Conservation (phyloP, 2,797 vertebrate species). For the Enteromius unitaeniatus region DNA sequence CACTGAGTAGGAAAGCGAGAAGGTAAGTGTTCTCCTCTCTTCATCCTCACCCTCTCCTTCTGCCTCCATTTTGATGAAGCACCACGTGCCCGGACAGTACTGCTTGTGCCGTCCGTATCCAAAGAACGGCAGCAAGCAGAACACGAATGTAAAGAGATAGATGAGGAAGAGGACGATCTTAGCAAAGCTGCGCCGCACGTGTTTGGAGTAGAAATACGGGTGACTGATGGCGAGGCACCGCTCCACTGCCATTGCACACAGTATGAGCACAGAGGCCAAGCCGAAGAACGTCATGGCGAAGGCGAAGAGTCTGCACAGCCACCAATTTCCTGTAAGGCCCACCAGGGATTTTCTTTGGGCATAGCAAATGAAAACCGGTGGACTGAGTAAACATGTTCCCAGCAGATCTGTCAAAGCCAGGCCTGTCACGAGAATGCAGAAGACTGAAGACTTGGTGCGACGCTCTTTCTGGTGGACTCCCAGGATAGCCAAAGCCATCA, state of each 20-base stretch:
- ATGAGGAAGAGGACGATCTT: constrained; percentile 77
- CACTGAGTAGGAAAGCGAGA: constrained; percentile 85
- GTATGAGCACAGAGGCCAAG: constrained; percentile 85
- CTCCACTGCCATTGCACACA: constrained; percentile 90
- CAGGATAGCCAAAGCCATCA: constrained; percentile 87
- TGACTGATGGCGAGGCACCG: constrained; percentile 90
- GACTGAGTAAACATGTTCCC: constrained; percentile 89
- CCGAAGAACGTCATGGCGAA: constrained; percentile 90
- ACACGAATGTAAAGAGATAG: constrained; percentile 80
- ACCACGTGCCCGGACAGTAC: constrained; percentile 92
- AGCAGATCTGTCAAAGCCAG: constrained; percentile 87
- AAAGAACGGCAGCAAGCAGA: constrained; percentile 83
- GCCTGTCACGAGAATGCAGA: constrained; percentile 89
- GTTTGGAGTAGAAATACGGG: constrained; percentile 86
- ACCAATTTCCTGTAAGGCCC: constrained; percentile 64
- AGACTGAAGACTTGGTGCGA: constrained; percentile 82
- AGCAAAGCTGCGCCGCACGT: constrained; percentile 79
- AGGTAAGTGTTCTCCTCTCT: constrained; percentile 71
- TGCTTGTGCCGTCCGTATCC: constrained; percentile 85
- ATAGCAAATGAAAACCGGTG: constrained; percentile 86
- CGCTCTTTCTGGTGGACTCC: constrained; percentile 79
- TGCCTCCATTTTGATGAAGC: constrained; percentile 87
- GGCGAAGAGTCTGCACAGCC: constrained; percentile 83
- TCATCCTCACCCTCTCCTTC: constrained; percentile 59
- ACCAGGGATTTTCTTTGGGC: constrained; percentile 77